Conservation (phyloP, 2,113 vertebrate genomes). For the Petrocephalus zakoni region DNA sequence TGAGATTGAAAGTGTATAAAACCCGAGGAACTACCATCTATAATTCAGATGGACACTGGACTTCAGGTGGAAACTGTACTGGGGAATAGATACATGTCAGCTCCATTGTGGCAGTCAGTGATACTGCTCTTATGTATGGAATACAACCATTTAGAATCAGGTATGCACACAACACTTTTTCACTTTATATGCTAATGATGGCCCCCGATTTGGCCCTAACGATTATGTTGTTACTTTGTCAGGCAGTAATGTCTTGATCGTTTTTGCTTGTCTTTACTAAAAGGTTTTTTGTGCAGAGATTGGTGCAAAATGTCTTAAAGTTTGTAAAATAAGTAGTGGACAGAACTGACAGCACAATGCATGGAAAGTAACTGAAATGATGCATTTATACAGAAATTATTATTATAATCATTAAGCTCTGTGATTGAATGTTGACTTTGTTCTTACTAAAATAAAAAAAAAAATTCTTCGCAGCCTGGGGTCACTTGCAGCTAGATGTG, state of each 20-base stretch:
- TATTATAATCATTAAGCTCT: neutral
- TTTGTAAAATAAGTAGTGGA: neutral
- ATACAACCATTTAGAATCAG: neutral
- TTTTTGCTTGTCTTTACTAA: neutral
- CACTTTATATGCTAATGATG: constrained; percentile 6
- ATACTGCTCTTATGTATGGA: neutral
- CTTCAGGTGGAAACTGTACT: neutral
- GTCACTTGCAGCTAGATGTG: neutral
- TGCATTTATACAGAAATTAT: neutral
- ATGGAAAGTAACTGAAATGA: constrained; percentile 1
- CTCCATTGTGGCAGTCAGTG: neutral
- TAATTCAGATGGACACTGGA: neutral
- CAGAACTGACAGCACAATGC: neutral
- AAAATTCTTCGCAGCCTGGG: neutral
- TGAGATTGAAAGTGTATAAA: neutral
- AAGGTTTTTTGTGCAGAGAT: neutral
- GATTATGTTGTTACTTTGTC: neutral
- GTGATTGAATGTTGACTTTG: neutral
- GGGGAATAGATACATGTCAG: neutral
- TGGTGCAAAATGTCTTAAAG: neutral
- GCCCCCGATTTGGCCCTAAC: constrained; percentile 3
- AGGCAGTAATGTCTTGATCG: neutral
- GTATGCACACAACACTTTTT: neutral
- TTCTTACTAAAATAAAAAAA: neutral
- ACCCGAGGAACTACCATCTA: neutral